Conservation (phyloP, 2,888 invertebrate species). For the Limnephilus marmoratus region DNA sequence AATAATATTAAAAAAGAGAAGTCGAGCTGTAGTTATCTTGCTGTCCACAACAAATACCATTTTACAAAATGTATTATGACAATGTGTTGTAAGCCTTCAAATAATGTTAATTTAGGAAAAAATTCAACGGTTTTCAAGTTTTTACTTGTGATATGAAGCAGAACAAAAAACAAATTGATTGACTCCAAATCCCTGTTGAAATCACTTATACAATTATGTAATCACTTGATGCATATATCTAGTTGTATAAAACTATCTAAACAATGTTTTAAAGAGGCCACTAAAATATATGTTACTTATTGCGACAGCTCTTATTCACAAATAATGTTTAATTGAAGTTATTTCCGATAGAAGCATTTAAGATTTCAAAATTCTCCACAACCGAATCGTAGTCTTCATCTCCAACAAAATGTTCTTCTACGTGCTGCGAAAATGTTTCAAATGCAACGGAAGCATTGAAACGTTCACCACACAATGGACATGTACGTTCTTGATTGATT, state of each 20-base stretch:
- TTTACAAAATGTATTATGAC: too few relatives aligned
- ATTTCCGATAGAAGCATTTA: constrained; percentile 72
- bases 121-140: too few relatives aligned
- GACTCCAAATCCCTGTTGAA: not conserved
- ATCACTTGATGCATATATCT: not conserved
- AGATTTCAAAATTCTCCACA: constrained; percentile 77
- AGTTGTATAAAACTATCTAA: not conserved
- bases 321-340: constrained; percentile 59
- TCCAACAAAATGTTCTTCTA: constrained; percentile 85
- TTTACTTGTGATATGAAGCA: too few relatives aligned
- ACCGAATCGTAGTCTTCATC: constrained; percentile 77
- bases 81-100: too few relatives aligned
- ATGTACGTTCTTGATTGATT: constrained; percentile 76
- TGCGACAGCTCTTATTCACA: not conserved
- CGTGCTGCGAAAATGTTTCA: constrained; percentile 84
- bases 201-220: not conserved
- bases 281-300: not conserved
- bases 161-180: not conserved
- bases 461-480: constrained; percentile 85
- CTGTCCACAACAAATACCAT: too few relatives aligned
- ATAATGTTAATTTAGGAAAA: too few relatives aligned
- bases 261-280: not conserved
- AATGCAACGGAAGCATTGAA: constrained; percentile 80
- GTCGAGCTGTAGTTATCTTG: too few relatives aligned
- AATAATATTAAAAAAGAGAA: too few relatives aligned